Evolutionary conservation across 2,888 invertebrate genomes (phyloP), one percentile per base, ranked within the genome.

Genomic region (Dasypolia templi): DNA sequence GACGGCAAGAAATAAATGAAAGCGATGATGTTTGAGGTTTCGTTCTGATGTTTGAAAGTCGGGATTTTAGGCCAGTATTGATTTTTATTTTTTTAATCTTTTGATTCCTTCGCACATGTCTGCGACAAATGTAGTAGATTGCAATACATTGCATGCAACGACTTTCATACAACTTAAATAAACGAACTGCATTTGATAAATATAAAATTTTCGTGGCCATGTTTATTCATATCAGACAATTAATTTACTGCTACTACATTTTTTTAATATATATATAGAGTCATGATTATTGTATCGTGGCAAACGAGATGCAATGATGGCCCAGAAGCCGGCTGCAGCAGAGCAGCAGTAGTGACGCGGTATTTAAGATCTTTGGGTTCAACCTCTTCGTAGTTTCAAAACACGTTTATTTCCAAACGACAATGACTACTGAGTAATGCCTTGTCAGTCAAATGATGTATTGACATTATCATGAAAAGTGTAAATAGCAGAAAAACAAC

Each of bases 11-110:
- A 76, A 59, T 64, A 49, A 67, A 19, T 26, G 49, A 26, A 32
- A 17, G 39, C 14, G 1, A 44, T 67, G 82, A 76, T 68, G 39
- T 76, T 74, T 68, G 22, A 65, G 51, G 12, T 55, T 72, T 53
- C 66, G 83, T 83, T 84, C 81, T 66, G n/a, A n/a, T n/a, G n/a
- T n/a, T n/a, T n/a, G 65, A 83, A 82, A 79, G 7, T 56, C 3
- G 14, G 14, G 19, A n/a, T 35, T 46, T 22, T 1, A 0, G 26
- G n/a, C 14, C 0, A 22, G 35, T 71, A 64, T 71, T 79, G 71
- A 79, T 78, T 76, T 55, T 55, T 32, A 17, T 4, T 11, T 64
- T 35, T 49, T 49, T 22, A 32, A 42, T 44, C 11, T n/a, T n/a
- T n/a, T 46, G 49, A 46, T 56, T 35, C n/a, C 17, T 51, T 51